Percentiles rank a stretch among this genome's conserved stretches.
Conservation (phyloP, 2,888 invertebrate species). For the Pogonocherus hispidulus region DNA sequence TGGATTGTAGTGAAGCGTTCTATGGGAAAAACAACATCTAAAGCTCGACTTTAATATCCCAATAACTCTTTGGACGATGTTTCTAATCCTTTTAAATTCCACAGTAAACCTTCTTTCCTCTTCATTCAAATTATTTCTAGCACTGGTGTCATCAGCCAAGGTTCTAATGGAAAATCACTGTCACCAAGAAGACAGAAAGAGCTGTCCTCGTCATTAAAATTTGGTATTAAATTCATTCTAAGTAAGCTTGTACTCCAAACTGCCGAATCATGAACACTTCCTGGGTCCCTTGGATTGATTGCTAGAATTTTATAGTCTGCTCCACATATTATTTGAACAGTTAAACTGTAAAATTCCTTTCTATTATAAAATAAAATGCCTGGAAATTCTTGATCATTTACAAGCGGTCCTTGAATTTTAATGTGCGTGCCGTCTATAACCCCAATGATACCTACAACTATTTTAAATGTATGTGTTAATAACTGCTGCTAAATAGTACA, state of each 20-base stretch:
- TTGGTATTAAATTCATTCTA: background rate
- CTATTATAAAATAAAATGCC: constrained; percentile 5
- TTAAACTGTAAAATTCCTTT: constrained; percentile 1
- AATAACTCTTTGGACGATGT: too few species aligned
- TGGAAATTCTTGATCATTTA: background rate
- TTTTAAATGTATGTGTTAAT: too few species aligned
- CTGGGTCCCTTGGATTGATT: background rate
- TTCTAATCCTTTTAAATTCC: too few species aligned
- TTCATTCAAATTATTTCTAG: too few species aligned
- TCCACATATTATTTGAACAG: background rate
- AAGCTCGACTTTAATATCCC: too few species aligned
- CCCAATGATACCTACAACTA: background rate
- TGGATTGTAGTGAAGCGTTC: too few species aligned
- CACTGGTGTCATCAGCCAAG: too few species aligned
- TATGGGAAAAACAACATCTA: too few species aligned
- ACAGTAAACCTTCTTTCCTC: too few species aligned
- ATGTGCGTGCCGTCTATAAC: background rate
- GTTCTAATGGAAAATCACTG: background rate
- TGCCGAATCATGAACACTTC: background rate
- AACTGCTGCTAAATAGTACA: too few species aligned
- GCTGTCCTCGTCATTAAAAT: background rate
- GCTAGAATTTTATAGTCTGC: too few species aligned
- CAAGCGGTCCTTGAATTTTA: background rate
- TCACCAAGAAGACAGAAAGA: background rate
- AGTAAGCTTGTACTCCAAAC: background rate